phyloP scores from a whole-genome alignment of 2,113 vertebrate genomes.

The Paralichthys olivaceus region DNA sequence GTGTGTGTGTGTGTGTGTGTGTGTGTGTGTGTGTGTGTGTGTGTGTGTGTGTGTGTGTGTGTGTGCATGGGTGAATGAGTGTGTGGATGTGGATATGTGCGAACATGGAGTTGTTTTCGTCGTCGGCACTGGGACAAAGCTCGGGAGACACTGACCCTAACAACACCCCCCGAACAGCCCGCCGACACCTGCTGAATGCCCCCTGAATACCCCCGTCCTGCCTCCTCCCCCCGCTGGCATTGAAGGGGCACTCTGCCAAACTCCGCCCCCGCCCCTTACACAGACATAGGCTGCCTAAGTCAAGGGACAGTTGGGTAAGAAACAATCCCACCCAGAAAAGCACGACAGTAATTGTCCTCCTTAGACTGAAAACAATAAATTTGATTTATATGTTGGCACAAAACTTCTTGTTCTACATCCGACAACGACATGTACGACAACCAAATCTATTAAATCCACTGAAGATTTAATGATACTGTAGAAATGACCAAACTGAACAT shows the following conservation, averaged over 20 bases:
- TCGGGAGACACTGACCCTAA: slow-evolving; percentile 45
- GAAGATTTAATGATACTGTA: background rate
- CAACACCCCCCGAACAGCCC: slow-evolving; percentile 37
- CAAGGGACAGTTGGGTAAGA: background rate
- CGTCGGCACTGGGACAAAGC: slow-evolving; percentile 31
- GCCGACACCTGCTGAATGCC: slow-evolving; percentile 66
- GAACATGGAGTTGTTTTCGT: slow-evolving; percentile 26
- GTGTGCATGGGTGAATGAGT: slow-evolving; percentile 1
- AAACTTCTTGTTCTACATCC: background rate
- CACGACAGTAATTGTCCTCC: background rate
- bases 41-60: slow-evolving; percentile 48
- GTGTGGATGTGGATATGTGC: background rate
- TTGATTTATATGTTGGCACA: background rate
- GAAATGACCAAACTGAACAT: background rate
- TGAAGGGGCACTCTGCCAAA: slow-evolving; percentile 44
- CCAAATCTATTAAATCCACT: background rate
- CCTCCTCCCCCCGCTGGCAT: slow-evolving; percentile 54
- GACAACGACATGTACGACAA: background rate
- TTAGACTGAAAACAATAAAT: background rate
- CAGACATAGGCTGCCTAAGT: background rate
- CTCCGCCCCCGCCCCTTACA: slow-evolving; percentile 28
- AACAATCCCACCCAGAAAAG: slow-evolving; percentile 28
- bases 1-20: background rate
- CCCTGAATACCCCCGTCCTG: slow-evolving; percentile 35
- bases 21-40: slow-evolving; percentile 32